Percentiles rank a stretch among this genome's conserved stretches.
Evolutionary conservation across 2,888 invertebrate genomes (phyloP).

Genomic region (Tillus elongatus): DNA sequence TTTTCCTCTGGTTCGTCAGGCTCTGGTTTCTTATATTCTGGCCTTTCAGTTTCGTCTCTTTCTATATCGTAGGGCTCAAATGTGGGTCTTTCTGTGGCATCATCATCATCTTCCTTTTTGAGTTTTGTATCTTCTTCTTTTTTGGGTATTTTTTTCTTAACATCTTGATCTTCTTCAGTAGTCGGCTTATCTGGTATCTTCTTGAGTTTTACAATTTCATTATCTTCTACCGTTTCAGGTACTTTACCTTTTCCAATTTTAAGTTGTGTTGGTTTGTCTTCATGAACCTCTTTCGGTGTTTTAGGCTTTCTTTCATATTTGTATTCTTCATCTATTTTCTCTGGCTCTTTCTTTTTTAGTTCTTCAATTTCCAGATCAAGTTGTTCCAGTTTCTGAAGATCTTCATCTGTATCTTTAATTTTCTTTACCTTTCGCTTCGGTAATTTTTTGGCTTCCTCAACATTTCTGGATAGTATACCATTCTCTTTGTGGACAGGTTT

Average conservation of each 20-base stretch:
- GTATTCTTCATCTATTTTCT: slow-evolving; percentile 37
- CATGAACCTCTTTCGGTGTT: slow-evolving; percentile 19
- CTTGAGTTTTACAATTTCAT: slow-evolving; percentile 43
- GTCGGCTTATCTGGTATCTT: slow-evolving; percentile 43
- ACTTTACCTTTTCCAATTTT: slow-evolving; percentile 49
- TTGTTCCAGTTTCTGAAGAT: slow-evolving; percentile 41
- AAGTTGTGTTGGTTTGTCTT: slow-evolving; percentile 40
- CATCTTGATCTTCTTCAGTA: slow-evolving; percentile 31
- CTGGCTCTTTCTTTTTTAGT: slow-evolving; percentile 32
- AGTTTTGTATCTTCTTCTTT: slow-evolving; percentile 24
- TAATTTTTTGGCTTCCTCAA: slow-evolving; percentile 41
- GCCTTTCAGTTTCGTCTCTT: slow-evolving; percentile 35
- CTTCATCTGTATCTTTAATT: slow-evolving; percentile 37
- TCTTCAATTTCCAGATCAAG: slow-evolving; percentile 41
- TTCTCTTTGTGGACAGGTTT: slow-evolving; percentile 35
- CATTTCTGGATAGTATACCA: slow-evolving; percentile 44
- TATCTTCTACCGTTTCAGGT: slow-evolving; percentile 30
- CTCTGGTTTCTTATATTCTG: slow-evolving; percentile 30
- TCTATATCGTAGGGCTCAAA: slow-evolving; percentile 40
- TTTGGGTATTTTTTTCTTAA: slow-evolving; percentile 23
- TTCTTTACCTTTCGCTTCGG: slow-evolving; percentile 36
- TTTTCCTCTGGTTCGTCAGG: slow-evolving; percentile 25
- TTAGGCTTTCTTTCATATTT: slow-evolving; percentile 24
- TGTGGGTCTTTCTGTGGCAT: slow-evolving; percentile 35
- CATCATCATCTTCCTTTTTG: slow-evolving; percentile 25